phyloP scores from a whole-genome alignment of 1,140 invertebrate genomes.

The Thaumetopoea pityocampa region DNA sequence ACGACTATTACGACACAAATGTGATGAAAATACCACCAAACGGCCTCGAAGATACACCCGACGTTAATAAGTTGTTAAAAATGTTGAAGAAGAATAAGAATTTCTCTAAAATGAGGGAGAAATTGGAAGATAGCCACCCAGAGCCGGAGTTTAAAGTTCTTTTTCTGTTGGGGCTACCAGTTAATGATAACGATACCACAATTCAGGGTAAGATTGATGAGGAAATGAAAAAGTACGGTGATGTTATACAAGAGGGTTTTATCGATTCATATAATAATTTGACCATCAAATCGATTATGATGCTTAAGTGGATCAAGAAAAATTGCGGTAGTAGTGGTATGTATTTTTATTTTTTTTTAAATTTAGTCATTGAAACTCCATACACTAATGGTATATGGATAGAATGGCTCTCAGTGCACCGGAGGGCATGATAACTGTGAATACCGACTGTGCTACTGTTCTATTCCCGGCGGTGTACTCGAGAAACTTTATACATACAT shows the following conservation, averaged over 20 bases:
- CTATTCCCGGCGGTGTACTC: too few species aligned
- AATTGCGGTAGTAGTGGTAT: slow-evolving; percentile 77
- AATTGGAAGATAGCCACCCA: slow-evolving; percentile 8
- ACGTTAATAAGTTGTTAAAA: slow-evolving; percentile 42
- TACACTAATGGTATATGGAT: too few species aligned
- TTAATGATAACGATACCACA: slow-evolving; percentile 41
- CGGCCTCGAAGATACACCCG: slow-evolving; percentile 50
- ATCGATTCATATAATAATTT: slow-evolving; percentile 95
- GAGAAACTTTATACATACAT: too few species aligned
- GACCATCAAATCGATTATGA: slow-evolving; percentile 91
- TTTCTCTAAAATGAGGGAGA: slow-evolving; percentile 28
- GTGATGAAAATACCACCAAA: slow-evolving; percentile 69
- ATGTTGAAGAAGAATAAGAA: slow-evolving; percentile 40
- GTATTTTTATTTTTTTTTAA: slow-evolving; percentile 16
- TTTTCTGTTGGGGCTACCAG: slow-evolving; percentile 55
- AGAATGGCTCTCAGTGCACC: too few species aligned
- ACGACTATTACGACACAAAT: slow-evolving; percentile 56
- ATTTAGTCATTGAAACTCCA: too few species aligned
- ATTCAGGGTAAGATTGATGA: slow-evolving; percentile 76
- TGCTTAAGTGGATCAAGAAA: slow-evolving; percentile 87
- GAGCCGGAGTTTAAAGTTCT: slow-evolving; percentile 52
- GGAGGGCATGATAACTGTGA: too few species aligned
- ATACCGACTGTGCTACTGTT: too few species aligned
- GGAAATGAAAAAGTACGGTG: slow-evolving; percentile 81
- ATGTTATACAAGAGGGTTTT: slow-evolving; percentile 95